These are phyloP conservation scores for Galerucella pusilla DNA, from an alignment of 2,888 invertebrate species.

Conservation along the genomic window DNA sequence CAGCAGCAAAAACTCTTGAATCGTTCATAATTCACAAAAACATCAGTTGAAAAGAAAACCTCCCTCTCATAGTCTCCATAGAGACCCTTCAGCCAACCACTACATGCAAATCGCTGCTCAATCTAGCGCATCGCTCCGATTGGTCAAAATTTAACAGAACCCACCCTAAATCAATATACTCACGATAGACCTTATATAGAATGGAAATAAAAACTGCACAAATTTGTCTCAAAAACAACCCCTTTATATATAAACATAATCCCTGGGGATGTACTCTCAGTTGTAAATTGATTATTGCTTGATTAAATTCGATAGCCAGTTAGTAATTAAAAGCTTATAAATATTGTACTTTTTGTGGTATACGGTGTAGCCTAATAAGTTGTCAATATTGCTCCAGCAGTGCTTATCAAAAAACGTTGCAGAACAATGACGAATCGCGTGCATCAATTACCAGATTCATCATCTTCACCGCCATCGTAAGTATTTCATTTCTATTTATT, in stretches of 20 bases:
- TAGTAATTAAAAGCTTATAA: background rate
- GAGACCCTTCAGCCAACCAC: constrained; percentile 32
- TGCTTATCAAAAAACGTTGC: constrained; percentile 44
- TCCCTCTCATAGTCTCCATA: constrained; percentile 21
- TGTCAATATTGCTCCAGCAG: constrained; percentile 47
- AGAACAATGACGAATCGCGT: constrained; percentile 46
- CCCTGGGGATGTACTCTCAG: constrained; percentile 49
- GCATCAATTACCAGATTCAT: constrained; percentile 74
- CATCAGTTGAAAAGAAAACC: constrained; percentile 13
- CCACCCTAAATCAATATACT: constrained; percentile 16
- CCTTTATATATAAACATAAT: constrained; percentile 52
- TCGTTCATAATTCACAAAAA: constrained; percentile 35
- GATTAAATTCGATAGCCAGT: constrained; percentile 3
- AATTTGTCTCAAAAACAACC: background rate
- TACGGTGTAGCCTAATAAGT: constrained; percentile 31
- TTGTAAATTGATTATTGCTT: constrained; percentile 26
- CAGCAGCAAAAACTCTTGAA: constrained; percentile 51
- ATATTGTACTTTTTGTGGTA: constrained; percentile 13
- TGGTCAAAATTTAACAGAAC: constrained; percentile 37
- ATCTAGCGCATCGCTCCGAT: constrained; percentile 36
- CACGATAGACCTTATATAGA: background rate
- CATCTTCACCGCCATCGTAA: constrained; percentile 78
- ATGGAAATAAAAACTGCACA: background rate
- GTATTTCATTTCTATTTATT: constrained; percentile 39
- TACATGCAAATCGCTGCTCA: constrained; percentile 24